A percentile compares a stretch with the other conserved stretches of the same genome.
phyloP scores from a whole-genome alignment of 2,113 vertebrate species.

The Eretmodus cyanostictus region DNA sequence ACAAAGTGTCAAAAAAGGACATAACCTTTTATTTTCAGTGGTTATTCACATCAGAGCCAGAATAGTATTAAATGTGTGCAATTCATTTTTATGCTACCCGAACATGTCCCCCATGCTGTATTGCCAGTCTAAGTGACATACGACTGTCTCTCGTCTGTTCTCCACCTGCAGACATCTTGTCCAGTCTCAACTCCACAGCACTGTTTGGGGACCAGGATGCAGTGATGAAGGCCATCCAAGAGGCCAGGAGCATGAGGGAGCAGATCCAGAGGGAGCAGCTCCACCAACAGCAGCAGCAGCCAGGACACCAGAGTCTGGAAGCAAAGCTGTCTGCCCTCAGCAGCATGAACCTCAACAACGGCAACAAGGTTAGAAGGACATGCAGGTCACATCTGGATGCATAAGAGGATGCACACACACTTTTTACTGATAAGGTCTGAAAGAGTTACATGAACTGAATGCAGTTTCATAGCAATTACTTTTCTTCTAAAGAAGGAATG shows the following conservation, averaged over 20 bases:
- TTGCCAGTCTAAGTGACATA: not conserved
- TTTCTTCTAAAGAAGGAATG: not conserved
- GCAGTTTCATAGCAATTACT: not conserved
- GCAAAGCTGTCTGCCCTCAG: slow-evolving; percentile 87
- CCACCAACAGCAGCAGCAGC: slow-evolving; percentile 82
- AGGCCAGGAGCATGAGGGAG: slow-evolving; percentile 96
- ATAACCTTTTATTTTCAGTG: not conserved
- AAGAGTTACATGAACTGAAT: not conserved
- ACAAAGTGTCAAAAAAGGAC: not conserved
- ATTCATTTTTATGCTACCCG: not conserved
- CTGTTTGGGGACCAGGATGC: slow-evolving; percentile 98
- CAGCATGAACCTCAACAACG: slow-evolving; percentile 88
- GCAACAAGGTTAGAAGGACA: slow-evolving; percentile 84
- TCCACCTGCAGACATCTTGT: slow-evolving; percentile 86
- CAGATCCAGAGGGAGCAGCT: slow-evolving; percentile 90
- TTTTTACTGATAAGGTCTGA: not conserved
- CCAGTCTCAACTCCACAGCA: slow-evolving; percentile 95
- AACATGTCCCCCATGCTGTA: not conserved
- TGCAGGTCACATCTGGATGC: not conserved
- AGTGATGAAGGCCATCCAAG: slow-evolving; percentile 98
- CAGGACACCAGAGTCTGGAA: slow-evolving; percentile 73
- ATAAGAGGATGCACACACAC: not conserved
- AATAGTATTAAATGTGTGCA: not conserved
- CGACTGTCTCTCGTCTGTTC: not conserved
- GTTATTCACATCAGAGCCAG: not conserved